Evolutionary conservation across 2,113 vertebrate genomes (phyloP), one percentile per base, ranked within the genome.

Genomic region (Heteronetta atricapilla): DNA sequence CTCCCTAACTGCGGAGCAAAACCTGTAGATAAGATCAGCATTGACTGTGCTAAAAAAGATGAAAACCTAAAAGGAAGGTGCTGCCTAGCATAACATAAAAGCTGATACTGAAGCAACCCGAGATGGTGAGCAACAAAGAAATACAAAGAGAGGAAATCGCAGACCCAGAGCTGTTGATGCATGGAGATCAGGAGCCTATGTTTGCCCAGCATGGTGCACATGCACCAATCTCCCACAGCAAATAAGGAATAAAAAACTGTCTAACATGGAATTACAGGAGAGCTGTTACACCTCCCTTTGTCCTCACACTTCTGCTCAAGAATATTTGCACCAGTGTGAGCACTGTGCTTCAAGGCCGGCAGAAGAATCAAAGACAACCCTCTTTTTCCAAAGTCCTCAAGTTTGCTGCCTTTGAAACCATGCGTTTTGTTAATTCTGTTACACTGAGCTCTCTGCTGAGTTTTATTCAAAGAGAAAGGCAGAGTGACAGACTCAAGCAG

Each of bases 281-380:
- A 21, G 22, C 0, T 46, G 21, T 13, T 46, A 31, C 0, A 46
- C 34, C 34, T 19, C 1, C 14, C 34, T n/a, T 40, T 8, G 1
- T 3, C 17, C 73, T 67, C 53, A 7, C 5, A 3, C 40, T 31
- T 28, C 22, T 5, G 2, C 0, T 1, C 29, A 10, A 42, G 55
- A 53, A 13, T 5, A 4, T n/a, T 17, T 48, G 53, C 60, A 36
- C 28, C 2, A 0, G 1, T 2, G 1, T 0, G 44, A 48, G 22
- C 0, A 3, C 6, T 63, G 76, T 55, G 18, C 6, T 59, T 86
- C 22, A 13, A 14, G 62, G 63, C 48, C 66, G 33, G 7, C 44
- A 48, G 38, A 44, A 40, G 13, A 33, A 31, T 11, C 53, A 56
- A 44, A 3, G 0, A 58, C 0, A 26, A 29, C 23, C 22, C 17